Percentiles rank a stretch among this genome's conserved stretches.
These are phyloP conservation scores for Asobara japonica DNA, from an alignment of 1,140 invertebrate genomes.

Conservation along the genomic window DNA sequence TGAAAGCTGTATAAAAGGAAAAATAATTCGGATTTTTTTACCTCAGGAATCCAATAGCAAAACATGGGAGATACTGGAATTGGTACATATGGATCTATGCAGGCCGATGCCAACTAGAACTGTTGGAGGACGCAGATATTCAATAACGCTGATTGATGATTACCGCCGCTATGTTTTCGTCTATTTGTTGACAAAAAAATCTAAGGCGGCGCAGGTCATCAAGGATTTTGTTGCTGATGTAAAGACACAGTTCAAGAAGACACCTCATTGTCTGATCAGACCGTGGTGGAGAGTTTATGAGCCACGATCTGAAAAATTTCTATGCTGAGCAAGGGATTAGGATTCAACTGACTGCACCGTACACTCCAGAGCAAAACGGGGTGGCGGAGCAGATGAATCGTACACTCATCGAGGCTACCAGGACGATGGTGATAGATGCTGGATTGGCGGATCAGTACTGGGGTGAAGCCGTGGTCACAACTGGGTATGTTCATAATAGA, in stretches of 20 bases:
- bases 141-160: constrained; percentile 33
- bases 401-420: constrained; percentile 47
- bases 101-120: constrained; percentile 24
- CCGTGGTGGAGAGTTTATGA: background rate
- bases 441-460: constrained; percentile 51
- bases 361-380: constrained; percentile 17
- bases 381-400: constrained; percentile 31
- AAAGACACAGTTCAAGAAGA: too few relatives aligned
- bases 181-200: constrained; percentile 39
- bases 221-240: constrained; percentile 7
- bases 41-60: background rate
- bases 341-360: background rate
- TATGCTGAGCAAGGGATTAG: constrained; percentile 1
- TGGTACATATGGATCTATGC: constrained; percentile 33
- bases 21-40: background rate
- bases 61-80: background rate
- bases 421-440: constrained; percentile 48
- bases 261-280: too few relatives aligned
- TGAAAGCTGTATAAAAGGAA: background rate
- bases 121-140: constrained; percentile 23
- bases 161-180: constrained; percentile 17
- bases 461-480: constrained; percentile 59
- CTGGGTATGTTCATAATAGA: constrained; percentile 55
- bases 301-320: background rate
- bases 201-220: constrained; percentile 34